Base-by-base conservation (phyloP, 1,140 invertebrate genomes). In the Aphis craccivora region DNA sequence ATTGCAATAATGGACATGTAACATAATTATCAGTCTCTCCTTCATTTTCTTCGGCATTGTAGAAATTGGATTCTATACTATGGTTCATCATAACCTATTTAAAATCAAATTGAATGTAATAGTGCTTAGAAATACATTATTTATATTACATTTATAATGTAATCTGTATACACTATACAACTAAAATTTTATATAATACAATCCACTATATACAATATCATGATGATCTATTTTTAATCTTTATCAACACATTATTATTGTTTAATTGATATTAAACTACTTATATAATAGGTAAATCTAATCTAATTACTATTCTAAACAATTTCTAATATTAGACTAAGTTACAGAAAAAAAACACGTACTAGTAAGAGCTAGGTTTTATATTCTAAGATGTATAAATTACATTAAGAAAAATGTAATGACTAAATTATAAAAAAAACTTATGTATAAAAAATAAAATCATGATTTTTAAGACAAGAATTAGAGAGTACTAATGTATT, bases 1-100 rank as follows among this genome's bases (percentile, higher is more conserved):
- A 35, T 83, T 93, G 91, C 45, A 93, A 51, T 51, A 93, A 84
- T 51, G 91, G 91, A 55, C 91, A 93, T 83, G 91, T 93, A 53
- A 93, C 76, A 84, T 93, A 93, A 83, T 91, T 91, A 76, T 93
- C 91, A 53, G 91, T 93, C 23, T 93, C 91, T 86, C 91, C 91
- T 40, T 93, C 91, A 86, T 93, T 83, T 23, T 93, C 91, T 51
- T 93, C 91, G 1, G 25, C 45, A 35, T 83, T 92, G 35, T 84
- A 93, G n/a, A 83, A 84, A 43, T 30, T 53, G 6, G 91, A 86
- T 53, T 84, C 35, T 48, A 30, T 84, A 30, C 30, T 84, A 18
- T 84, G 67, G 30, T 93, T 93, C 91, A 93, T 93, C 7, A 84
- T 93, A 35, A 55, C 18, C 91, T 83, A 51, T 84, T 53, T 18